These are phyloP conservation scores for Anthophora plumipes DNA, from an alignment of 2,888 invertebrate species.

Conservation along the genomic window DNA sequence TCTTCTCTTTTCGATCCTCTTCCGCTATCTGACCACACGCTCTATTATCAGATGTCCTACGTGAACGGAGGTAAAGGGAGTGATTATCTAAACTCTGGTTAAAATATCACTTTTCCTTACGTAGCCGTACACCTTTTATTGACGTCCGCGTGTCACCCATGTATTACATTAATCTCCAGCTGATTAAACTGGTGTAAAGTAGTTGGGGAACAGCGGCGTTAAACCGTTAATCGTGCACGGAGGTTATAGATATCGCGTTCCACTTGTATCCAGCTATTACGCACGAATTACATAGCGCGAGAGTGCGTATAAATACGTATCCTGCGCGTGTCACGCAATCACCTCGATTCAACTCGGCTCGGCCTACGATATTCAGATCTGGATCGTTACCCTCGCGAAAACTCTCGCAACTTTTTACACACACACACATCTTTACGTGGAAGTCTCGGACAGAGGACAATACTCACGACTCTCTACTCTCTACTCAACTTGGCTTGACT, in stretches of 20 bases:
- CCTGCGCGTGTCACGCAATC: slow-evolving; percentile 23
- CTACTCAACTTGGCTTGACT: background rate
- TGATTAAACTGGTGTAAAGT: slow-evolving; percentile 12
- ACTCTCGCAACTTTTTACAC: background rate
- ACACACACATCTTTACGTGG: background rate
- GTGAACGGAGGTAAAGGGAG: background rate
- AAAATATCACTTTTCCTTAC: slow-evolving; percentile 6
- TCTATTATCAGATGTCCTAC: background rate
- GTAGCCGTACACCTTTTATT: background rate
- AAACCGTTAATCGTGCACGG: slow-evolving; percentile 27
- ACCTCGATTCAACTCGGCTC: background rate
- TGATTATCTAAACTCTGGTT: slow-evolving; percentile 1
- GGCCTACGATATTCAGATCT: background rate
- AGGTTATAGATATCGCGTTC: slow-evolving; percentile 22
- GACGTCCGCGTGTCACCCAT: background rate
- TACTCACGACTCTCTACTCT: background rate
- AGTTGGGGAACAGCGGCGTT: slow-evolving; percentile 13
- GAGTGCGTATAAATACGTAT: slow-evolving; percentile 21
- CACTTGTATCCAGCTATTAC: slow-evolving; percentile 16
- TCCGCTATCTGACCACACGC: background rate
- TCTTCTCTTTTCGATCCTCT: slow-evolving; percentile 25
- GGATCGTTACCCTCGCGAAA: background rate
- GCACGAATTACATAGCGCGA: slow-evolving; percentile 22
- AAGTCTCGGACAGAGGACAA: background rate
- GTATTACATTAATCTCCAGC: background rate